phyloP scores from a whole-genome alignment of 2,113 vertebrate species.

The Heterocephalus glaber region DNA sequence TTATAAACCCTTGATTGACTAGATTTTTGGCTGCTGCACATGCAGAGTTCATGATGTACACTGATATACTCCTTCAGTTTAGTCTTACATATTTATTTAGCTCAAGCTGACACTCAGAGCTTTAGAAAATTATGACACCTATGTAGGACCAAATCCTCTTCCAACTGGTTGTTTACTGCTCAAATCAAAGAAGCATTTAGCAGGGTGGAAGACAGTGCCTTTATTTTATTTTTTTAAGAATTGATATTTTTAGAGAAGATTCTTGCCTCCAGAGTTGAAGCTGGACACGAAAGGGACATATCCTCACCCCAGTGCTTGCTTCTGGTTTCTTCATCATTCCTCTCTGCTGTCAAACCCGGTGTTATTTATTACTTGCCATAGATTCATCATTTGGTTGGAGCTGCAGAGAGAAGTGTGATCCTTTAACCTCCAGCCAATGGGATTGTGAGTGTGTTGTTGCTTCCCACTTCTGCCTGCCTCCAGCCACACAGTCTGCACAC shows the following conservation, averaged over 20 bases:
- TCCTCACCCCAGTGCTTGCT: background rate
- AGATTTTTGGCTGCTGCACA: background rate
- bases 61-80: slow-evolving; percentile 6
- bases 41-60: background rate
- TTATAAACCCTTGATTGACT: slow-evolving; percentile 22
- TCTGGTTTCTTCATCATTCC: background rate
- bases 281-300: background rate
- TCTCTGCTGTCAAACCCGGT: background rate
- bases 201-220: background rate
- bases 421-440: background rate
- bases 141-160: background rate
- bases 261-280: background rate
- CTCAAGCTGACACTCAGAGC: background rate
- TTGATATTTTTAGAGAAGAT: background rate
- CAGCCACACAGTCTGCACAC: background rate
- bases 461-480: background rate
- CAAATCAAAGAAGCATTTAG: background rate
- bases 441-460: background rate
- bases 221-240: background rate
- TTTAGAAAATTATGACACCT: background rate
- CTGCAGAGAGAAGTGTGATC: background rate
- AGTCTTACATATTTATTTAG: background rate
- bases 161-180: background rate
- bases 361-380: slow-evolving; percentile 23
- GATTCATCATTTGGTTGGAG: slow-evolving; percentile 38